Percentiles rank a stretch among this genome's conserved stretches.
phyloP scores from a whole-genome alignment of 2,888 invertebrate genomes.

The Melikaiella ostensackeni region DNA sequence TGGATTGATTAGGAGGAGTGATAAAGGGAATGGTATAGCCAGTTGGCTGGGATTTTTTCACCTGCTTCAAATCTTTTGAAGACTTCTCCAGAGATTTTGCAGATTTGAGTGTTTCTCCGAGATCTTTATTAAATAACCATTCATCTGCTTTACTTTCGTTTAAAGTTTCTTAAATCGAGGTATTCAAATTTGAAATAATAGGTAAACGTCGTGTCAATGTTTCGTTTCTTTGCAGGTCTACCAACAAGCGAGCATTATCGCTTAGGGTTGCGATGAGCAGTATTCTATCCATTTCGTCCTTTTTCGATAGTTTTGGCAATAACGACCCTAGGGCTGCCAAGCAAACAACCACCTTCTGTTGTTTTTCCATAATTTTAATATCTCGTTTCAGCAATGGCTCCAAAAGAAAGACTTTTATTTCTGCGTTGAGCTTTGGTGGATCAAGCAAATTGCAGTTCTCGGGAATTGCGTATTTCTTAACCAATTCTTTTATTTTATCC shows the following conservation, averaged over 20 bases:
- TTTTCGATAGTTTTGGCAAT: too few relatives aligned
- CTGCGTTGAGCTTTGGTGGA: too few relatives aligned
- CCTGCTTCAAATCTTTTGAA: conserved; percentile 6
- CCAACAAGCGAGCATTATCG: conserved; percentile 28
- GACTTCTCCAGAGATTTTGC: conserved; percentile 24
- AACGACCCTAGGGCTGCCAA: not conserved
- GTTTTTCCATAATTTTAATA: too few relatives aligned
- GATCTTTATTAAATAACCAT: conserved; percentile 37
- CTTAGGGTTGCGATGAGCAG: conserved; percentile 2
- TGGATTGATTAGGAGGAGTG: too few relatives aligned
- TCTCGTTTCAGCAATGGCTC: too few relatives aligned
- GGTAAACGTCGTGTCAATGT: conserved; percentile 28
- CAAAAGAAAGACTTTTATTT: too few relatives aligned
- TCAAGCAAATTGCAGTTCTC: too few relatives aligned
- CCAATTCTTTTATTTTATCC: too few relatives aligned
- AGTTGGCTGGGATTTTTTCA: not conserved
- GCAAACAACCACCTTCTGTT: too few relatives aligned
- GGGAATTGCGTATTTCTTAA: too few relatives aligned
- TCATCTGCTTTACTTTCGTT: conserved; percentile 17
- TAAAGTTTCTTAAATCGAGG: conserved; percentile 40
- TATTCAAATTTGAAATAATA: conserved; percentile 42
- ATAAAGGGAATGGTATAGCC: conserved; percentile 54
- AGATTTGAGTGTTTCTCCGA: conserved; percentile 23
- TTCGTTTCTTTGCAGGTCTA: conserved; percentile 44
- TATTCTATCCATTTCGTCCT: not conserved